Conservation (phyloP, 2,113 vertebrate species). For the Abramis brama region DNA sequence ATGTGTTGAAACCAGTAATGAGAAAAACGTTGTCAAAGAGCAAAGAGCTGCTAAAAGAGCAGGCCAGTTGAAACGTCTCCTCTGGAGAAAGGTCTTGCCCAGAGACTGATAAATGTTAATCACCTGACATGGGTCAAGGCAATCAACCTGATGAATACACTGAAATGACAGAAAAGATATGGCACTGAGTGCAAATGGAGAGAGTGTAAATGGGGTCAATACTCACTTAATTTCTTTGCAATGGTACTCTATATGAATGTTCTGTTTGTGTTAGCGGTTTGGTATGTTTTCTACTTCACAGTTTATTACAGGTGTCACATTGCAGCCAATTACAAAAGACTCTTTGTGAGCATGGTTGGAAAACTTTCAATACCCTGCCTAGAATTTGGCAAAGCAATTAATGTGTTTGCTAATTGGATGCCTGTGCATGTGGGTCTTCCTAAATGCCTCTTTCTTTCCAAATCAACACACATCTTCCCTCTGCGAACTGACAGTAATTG, state of each 20-base stretch:
- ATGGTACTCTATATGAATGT: not conserved
- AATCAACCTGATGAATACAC: constrained; percentile 50
- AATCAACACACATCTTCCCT: constrained; percentile 37
- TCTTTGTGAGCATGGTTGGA: not conserved
- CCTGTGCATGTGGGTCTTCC: constrained; percentile 22
- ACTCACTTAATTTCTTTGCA: constrained; percentile 31
- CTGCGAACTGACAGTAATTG: constrained; percentile 46
- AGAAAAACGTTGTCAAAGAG: constrained; percentile 45
- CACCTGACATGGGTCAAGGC: constrained; percentile 70
- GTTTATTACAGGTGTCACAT: constrained; percentile 1
- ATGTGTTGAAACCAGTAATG: constrained; percentile 59
- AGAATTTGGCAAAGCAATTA: constrained; percentile 28
- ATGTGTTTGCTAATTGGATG: constrained; percentile 40
- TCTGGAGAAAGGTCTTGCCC: constrained; percentile 71
- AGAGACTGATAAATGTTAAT: constrained; percentile 81
- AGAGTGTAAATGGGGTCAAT: constrained; percentile 19
- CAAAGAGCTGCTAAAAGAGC: constrained; percentile 62
- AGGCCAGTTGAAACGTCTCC: constrained; percentile 64
- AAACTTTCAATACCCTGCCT: not conserved
- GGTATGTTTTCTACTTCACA: not conserved
- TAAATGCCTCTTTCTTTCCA: constrained; percentile 38
- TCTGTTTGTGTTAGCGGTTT: not conserved
- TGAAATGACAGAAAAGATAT: constrained; percentile 44
- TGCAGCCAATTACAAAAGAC: constrained; percentile 16
- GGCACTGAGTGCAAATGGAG: constrained; percentile 31